phyloP scores from a whole-genome alignment of 2,797 vertebrate genomes.

The Crenichthys baileyi region DNA sequence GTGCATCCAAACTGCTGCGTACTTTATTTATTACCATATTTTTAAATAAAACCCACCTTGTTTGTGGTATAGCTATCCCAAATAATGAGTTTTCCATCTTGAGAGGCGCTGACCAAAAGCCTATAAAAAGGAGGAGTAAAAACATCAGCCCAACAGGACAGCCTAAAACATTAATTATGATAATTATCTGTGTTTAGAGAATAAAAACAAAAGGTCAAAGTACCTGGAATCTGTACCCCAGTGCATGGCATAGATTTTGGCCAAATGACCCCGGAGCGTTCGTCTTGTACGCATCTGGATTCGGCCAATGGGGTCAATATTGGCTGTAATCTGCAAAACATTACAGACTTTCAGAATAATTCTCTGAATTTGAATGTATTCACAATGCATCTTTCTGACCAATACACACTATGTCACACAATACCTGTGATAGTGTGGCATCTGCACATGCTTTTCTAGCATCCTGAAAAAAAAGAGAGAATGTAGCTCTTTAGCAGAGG shows the following conservation, averaged over 20 bases:
- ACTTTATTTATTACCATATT: neutral
- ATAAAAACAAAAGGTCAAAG: slow-evolving; percentile 4
- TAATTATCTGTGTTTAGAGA: neutral
- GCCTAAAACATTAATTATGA: neutral
- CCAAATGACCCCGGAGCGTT: slow-evolving; percentile 97
- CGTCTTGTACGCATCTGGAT: slow-evolving; percentile 99
- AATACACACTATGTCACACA: neutral
- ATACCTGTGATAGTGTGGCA: slow-evolving; percentile 98
- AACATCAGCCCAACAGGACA: neutral
- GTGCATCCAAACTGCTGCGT: neutral
- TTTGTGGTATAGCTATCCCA: slow-evolving; percentile 99
- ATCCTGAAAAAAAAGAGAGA: slow-evolving; percentile 82
- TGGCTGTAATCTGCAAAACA: slow-evolving; percentile 92
- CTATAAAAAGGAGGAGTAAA: slow-evolving; percentile 66
- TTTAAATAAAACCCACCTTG: slow-evolving; percentile 84
- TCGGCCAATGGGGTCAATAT: slow-evolving; percentile 96
- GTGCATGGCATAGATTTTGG: slow-evolving; percentile 99
- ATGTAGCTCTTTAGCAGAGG: neutral
- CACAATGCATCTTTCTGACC: neutral
- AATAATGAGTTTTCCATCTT: slow-evolving; percentile 99
- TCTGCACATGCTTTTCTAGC: slow-evolving; percentile 99
- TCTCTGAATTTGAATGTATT: neutral
- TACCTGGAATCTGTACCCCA: slow-evolving; percentile 99
- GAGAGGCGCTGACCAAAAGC: slow-evolving; percentile 98
- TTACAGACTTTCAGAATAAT: neutral